Conservation (phyloP, 2,888 invertebrate species). For the Neocrepidodera transversa region DNA sequence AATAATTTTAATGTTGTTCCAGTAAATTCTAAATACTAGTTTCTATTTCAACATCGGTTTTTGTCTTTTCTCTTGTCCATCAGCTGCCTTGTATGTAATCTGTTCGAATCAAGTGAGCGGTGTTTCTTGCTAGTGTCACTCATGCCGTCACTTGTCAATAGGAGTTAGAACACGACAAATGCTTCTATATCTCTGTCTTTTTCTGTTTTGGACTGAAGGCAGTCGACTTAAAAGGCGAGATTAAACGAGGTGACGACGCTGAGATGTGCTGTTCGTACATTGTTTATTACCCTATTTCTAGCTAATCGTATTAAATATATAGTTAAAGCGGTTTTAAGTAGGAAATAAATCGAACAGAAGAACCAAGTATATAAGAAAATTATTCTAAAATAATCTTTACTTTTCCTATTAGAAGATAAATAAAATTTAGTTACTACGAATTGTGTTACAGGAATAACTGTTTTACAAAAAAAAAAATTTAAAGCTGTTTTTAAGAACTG, state of each 20-base stretch:
- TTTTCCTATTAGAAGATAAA: too few relatives aligned
- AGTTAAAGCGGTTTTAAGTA: too few relatives aligned
- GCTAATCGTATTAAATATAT: not conserved
- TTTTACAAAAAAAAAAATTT: too few relatives aligned
- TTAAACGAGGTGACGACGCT: conserved; percentile 29
- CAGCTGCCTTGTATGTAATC: conserved; percentile 50
- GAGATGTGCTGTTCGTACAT: conserved; percentile 29
- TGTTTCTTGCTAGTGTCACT: conserved; percentile 44
- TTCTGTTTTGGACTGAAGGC: too few relatives aligned
- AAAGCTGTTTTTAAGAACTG: too few relatives aligned
- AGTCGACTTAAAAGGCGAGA: conserved; percentile 39
- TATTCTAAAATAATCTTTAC: too few relatives aligned
- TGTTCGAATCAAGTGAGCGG: conserved; percentile 45
- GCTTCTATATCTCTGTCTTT: conserved; percentile 40
- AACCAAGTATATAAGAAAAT: too few relatives aligned
- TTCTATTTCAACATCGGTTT: conserved; percentile 27
- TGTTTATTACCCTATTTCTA: conserved; percentile 24
- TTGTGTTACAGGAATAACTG: too few relatives aligned
- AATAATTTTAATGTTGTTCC: too few relatives aligned
- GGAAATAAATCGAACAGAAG: too few relatives aligned
- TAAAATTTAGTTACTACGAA: too few relatives aligned
- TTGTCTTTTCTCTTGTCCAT: conserved; percentile 38
- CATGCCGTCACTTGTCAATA: conserved; percentile 49
- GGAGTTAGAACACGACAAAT: conserved; percentile 43
- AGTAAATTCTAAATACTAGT: too few relatives aligned